phyloP scores from a whole-genome alignment of 2,113 vertebrate genomes.

The Cebidichthys violaceus region DNA sequence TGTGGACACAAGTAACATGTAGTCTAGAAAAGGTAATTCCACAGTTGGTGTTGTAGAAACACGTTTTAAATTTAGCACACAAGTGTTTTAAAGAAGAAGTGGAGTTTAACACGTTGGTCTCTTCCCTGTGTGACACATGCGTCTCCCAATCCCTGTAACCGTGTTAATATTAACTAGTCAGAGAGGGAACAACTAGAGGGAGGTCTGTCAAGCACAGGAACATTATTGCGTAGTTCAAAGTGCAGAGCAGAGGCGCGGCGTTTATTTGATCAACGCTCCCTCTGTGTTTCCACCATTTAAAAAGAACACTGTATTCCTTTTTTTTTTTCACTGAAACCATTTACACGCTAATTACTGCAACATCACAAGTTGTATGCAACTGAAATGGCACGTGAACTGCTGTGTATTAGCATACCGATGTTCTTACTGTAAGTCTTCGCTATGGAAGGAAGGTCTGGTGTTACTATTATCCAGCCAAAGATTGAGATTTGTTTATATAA shows the following conservation, averaged over 20 bases:
- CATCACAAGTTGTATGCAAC: not conserved
- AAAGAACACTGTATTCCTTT: not conserved
- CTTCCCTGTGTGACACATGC: not conserved
- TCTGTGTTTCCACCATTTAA: slow-evolving; percentile 16
- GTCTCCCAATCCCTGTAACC: not conserved
- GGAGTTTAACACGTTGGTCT: slow-evolving; percentile 13
- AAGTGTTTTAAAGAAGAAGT: not conserved
- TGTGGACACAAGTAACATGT: not conserved
- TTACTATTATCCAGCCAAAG: not conserved
- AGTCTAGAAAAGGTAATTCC: not conserved
- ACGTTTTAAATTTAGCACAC: not conserved
- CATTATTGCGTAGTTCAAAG: slow-evolving; percentile 34
- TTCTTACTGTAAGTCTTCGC: not conserved
- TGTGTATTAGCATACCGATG: not conserved
- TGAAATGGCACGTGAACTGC: not conserved
- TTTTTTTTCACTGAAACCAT: not conserved
- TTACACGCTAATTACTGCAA: not conserved
- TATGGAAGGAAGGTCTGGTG: not conserved
- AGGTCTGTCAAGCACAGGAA: not conserved
- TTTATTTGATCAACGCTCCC: not conserved
- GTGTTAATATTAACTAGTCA: slow-evolving; percentile 39
- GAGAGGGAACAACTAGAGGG: not conserved
- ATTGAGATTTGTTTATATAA: not conserved
- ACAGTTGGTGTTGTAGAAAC: not conserved
- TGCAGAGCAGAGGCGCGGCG: not conserved